These are phyloP conservation scores for Euzophera pinguis DNA, from an alignment of 2,888 invertebrate genomes.

Conservation along the genomic window DNA sequence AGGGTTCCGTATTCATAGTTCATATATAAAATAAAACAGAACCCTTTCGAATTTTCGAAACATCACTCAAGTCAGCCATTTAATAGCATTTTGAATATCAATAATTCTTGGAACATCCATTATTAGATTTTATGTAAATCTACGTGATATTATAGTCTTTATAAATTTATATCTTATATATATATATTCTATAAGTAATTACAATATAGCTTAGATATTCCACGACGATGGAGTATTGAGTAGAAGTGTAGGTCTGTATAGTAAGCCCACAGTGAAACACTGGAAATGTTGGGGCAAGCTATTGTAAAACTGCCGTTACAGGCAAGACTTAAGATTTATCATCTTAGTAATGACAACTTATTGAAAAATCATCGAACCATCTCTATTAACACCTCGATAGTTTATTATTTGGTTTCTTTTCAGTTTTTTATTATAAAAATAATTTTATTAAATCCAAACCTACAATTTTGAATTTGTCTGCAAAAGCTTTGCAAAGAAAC, in stretches of 20 bases:
- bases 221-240: not conserved
- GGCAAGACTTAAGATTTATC: conserved; percentile 23
- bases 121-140: not conserved
- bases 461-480: too few species aligned
- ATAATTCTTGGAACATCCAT: conserved; percentile 2
- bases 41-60: not conserved
- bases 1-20: not conserved
- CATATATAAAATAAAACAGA: not conserved
- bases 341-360: too few species aligned
- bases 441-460: too few species aligned
- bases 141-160: conserved; percentile 3
- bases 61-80: conserved; percentile 9
- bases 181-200: conserved; percentile 1
- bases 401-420: too few species aligned
- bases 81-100: not conserved
- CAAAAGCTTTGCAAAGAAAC: too few species aligned
- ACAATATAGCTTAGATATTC: not conserved
- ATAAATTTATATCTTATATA: not conserved
- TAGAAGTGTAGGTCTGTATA: not conserved
- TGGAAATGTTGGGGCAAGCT: conserved; percentile 35
- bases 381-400: conserved; percentile 28
- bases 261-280: conserved; percentile 26
- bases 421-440: too few species aligned
- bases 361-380: conserved; percentile 16
- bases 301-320: conserved; percentile 24